Evolutionary conservation across 2,113 vertebrate genomes (phyloP).

Genomic region (Andinoacara biseriatus): DNA sequence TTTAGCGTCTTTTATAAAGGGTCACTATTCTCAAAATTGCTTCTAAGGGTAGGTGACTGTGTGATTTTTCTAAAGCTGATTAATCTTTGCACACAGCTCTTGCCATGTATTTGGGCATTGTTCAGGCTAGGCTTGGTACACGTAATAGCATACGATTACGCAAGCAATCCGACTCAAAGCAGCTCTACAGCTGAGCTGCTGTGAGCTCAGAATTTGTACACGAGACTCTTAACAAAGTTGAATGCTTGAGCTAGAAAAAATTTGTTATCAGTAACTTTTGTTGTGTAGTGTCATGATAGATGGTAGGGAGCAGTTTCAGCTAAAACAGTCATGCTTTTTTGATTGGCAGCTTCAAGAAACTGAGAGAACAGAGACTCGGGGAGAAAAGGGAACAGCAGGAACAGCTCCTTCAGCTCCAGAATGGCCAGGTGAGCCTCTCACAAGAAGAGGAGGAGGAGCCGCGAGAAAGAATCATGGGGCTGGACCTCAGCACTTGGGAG

Average conservation of each 20-base stretch:
- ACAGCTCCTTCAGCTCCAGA: constrained; percentile 73
- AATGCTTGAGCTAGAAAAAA: background rate
- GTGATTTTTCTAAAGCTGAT: constrained; percentile 37
- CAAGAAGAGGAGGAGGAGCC: constrained; percentile 62
- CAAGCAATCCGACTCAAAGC: constrained; percentile 59
- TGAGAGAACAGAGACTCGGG: constrained; percentile 82
- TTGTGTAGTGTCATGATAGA: background rate
- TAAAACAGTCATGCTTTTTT: background rate
- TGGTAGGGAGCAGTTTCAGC: background rate
- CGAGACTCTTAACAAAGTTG: background rate
- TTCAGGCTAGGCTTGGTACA: constrained; percentile 24
- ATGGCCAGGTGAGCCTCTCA: constrained; percentile 72
- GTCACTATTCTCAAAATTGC: constrained; percentile 3
- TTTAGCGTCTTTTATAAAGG: background rate
- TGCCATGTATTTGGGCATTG: constrained; percentile 50
- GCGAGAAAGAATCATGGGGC: constrained; percentile 78
- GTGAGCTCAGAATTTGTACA: constrained; percentile 13
- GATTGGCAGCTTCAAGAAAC: constrained; percentile 81
- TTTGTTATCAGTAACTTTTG: background rate
- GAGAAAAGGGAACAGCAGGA: constrained; percentile 59
- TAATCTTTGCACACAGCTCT: constrained; percentile 49
- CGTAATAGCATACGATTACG: constrained; percentile 36
- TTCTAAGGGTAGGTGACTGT: background rate
- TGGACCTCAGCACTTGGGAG: constrained; percentile 88
- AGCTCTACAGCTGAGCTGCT: constrained; percentile 63